Percentiles rank a stretch among this genome's conserved stretches.
These are phyloP conservation scores for Neoarius graeffei DNA, from an alignment of 2,113 vertebrate species.

Conservation along the genomic window DNA sequence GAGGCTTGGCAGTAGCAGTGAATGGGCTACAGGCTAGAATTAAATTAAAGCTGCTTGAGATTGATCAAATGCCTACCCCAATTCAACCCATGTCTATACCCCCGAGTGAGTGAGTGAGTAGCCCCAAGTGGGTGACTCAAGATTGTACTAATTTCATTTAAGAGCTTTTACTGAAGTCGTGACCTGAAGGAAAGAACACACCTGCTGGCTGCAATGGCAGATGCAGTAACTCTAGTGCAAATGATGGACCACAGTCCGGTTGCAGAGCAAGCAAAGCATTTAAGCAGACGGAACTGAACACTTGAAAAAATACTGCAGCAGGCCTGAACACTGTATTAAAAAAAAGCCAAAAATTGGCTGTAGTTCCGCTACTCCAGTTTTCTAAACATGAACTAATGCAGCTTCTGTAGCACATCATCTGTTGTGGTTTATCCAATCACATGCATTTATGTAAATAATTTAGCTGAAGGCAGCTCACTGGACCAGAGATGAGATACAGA, in stretches of 20 bases:
- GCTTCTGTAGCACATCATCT: neutral
- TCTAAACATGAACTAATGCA: neutral
- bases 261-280: neutral
- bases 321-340: neutral
- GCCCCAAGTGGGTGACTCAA: neutral
- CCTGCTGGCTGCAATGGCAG: neutral
- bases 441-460: neutral
- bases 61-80: neutral
- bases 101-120: neutral
- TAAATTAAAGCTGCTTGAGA: conserved; percentile 4
- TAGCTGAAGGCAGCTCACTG: too few relatives aligned
- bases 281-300: neutral
- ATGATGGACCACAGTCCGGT: neutral
- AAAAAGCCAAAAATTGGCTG: neutral
- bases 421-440: neutral
- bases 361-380: neutral
- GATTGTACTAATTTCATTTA: neutral
- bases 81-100: neutral
- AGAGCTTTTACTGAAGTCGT: neutral
- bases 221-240: neutral
- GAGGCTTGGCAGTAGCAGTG: neutral
- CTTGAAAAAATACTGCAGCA: neutral
- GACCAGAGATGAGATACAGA: neutral
- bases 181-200: neutral
- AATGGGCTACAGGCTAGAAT: neutral